Evolutionary conservation across 2,797 vertebrate genomes (phyloP), one percentile per base, ranked within the genome.

Genomic region (Falco rusticolus): DNA sequence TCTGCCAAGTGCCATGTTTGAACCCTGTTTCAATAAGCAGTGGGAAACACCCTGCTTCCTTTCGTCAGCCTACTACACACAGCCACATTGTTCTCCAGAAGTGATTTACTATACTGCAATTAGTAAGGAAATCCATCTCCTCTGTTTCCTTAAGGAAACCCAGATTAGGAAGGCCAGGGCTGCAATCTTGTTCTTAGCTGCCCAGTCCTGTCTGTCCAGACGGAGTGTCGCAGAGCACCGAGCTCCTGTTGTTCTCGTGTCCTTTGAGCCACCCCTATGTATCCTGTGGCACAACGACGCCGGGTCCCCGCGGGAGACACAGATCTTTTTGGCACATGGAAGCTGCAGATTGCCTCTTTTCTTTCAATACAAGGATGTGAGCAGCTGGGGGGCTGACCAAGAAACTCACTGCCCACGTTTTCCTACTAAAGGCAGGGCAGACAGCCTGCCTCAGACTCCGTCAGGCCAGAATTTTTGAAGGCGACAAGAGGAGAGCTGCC

Each of bases 241-340:
- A 31, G 33, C 6, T 69, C 43, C 43, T 16, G 10, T 13, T 1
- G 0, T 22, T 74, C 17, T 26, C 24, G 13, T 10, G 16, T 65
- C 71, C 39, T 63, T 72, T 2, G 0, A 48, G 43, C 15, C 15
- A 48, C 5, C 15, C 50, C 28, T 68, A 22, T 0, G 0, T 29
- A 70, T 17, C n/a, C 37, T 5, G 0, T 2, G 19, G n/a, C 76
- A 81, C 70, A 68, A 85, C 26, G 19, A 7, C 22, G 3, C 16
- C 37, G 0, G 0, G 22, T 59, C 31, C 25, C 48, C 0, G 0
- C 2, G 25, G 22, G 26, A 56, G 41, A 71, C 9, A 56, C 3
- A 0, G 0, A 33, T 45, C 29, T 37, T 69, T 78, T 54, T 5
- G 9, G 19, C 54, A 48, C 1, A 2, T 1, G 6, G 24, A 64